These are phyloP conservation scores for Tylochromis polylepis DNA, from an alignment of 2,113 vertebrate genomes.

Conservation along the genomic window DNA sequence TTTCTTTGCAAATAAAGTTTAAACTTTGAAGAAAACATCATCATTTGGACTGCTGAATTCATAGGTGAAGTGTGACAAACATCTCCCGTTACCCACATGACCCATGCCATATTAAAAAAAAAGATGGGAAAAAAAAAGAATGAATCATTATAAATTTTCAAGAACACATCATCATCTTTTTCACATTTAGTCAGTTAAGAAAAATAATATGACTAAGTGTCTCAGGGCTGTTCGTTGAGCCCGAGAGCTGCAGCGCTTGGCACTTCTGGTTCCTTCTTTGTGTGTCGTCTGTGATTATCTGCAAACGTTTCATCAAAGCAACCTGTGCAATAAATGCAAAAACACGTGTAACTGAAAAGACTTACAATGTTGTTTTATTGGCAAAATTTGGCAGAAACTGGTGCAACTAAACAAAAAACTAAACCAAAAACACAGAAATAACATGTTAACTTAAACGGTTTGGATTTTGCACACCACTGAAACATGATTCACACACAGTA, in stretches of 20 bases:
- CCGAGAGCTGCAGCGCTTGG: background rate
- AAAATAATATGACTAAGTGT: background rate
- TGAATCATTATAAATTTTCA: background rate
- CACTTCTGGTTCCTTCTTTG: background rate
- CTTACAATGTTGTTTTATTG: background rate
- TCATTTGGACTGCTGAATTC: too few species aligned
- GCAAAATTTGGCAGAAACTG: background rate
- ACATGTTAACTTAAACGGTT: background rate
- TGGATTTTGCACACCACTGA: background rate
- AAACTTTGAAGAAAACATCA: background rate
- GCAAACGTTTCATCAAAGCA: background rate
- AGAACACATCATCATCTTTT: background rate
- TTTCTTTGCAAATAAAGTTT: background rate
- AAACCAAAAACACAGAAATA: background rate
- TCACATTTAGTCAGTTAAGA: background rate
- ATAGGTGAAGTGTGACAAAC: background rate
- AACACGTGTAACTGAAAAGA: background rate
- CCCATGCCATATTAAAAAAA: background rate
- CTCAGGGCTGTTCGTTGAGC: background rate
- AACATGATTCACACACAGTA: background rate
- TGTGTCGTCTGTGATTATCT: background rate
- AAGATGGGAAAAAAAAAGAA: background rate
- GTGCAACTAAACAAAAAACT: background rate
- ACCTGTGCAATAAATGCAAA: background rate
- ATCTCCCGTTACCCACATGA: background rate